phyloP scores from a whole-genome alignment of 2,797 vertebrate species.

The Sebastiscus albofasciatus region DNA sequence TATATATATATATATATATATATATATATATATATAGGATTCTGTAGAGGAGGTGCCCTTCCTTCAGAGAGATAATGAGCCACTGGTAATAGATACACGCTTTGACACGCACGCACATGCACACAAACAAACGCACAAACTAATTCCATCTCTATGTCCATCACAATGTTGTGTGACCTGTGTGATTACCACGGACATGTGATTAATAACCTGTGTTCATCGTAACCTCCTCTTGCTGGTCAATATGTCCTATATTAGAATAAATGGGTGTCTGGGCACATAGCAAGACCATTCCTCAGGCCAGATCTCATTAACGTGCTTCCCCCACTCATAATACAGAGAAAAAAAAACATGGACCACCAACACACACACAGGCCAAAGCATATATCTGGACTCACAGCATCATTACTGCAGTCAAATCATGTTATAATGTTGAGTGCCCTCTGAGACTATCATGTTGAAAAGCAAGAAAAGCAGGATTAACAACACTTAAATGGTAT shows the following conservation, averaged over 20 bases:
- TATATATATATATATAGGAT: too few species aligned
- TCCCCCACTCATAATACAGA: background rate
- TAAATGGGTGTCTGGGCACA: constrained; percentile 43
- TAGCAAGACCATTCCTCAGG: constrained; percentile 33
- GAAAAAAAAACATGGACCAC: background rate
- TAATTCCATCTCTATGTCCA: constrained; percentile 28
- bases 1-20: too few species aligned
- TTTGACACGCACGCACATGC: background rate
- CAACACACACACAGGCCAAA: background rate
- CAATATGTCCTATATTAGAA: constrained; percentile 46
- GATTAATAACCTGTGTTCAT: constrained; percentile 52
- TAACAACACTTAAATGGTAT: background rate
- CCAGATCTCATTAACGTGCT: constrained; percentile 34
- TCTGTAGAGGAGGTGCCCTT: constrained; percentile 9
- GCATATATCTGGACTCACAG: background rate
- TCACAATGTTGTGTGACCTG: constrained; percentile 14
- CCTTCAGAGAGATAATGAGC: constrained; percentile 41
- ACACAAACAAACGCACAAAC: background rate
- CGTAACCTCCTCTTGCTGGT: constrained; percentile 18
- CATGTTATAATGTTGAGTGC: background rate
- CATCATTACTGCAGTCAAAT: constrained; percentile 20
- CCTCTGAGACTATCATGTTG: background rate
- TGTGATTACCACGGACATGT: constrained; percentile 39
- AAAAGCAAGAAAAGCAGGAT: constrained; percentile 5
- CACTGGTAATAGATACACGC: constrained; percentile 25